Base-by-base conservation (phyloP, 2,888 invertebrate species). In the Melinaea marsaeus region DNA sequence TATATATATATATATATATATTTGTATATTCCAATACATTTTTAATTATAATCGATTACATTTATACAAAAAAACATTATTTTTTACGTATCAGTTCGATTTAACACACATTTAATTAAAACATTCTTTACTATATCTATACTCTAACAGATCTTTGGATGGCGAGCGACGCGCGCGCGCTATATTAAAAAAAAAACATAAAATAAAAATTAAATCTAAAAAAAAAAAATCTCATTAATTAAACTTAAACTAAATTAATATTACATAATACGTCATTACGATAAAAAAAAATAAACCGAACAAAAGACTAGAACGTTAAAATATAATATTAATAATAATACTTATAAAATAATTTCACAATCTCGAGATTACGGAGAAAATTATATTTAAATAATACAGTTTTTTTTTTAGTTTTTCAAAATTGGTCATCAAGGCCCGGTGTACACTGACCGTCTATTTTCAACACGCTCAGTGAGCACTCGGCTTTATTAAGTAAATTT, bases 231-330 rank as follows among this genome's bases (percentile, higher is more conserved):
- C 72, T 73, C 74, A 69, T 73, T 72, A 69, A 61, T 64, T 68
- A 71, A 68, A 64, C 65, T 66, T 72, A 72, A 62, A 63, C 58
- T 64, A 68, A 61, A 22, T 22, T 22, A 22, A 22, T 22, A 22
- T 22, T 55, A 51, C 57, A 66, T 32, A 51, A 51, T 22, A 51
- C 7, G 22, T 32, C 22, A 32, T 51, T 32, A 32, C 51, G 51
- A 9, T 22, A 32, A 22, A 51, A 22, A 51, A 57, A 58, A 57
- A 62, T 73, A 75, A 72, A 74, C 76, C 78, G 81, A 83, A 78
- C 77, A 84, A 81, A 81, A 83, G 89, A 89, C 89, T 89, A 89
- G 89, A 89, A 81, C 82, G 85, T 88, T 88, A 88, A 77, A 76
- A 73, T 42, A 42, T 22, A 46, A 46, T n/a, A 51, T 32, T 51